A percentile compares a stretch with the other conserved stretches of the same genome.
phyloP scores from a whole-genome alignment of 1,140 invertebrate species.

The Lepeophtheirus salmonis region DNA sequence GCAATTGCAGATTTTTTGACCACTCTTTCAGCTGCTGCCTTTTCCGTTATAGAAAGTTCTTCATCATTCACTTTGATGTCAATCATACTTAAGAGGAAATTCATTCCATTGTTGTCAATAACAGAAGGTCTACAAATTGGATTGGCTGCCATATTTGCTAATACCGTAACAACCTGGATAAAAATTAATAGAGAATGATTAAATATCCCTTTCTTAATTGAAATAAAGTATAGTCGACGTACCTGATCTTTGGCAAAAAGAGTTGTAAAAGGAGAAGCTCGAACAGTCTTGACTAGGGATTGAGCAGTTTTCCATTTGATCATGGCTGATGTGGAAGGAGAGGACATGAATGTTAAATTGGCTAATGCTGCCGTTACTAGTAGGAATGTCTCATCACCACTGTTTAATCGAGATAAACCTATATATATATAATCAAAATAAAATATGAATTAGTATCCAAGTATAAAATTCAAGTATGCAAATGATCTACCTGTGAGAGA shows the following conservation, averaged over 20 bases:
- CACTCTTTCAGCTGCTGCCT: constrained; percentile 47
- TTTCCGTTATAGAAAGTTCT: constrained; percentile 29
- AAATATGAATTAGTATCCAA: not conserved
- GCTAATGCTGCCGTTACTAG: constrained; percentile 61
- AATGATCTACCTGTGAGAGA: constrained; percentile 36
- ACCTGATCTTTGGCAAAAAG: constrained; percentile 56
- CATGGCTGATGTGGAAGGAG: constrained; percentile 40
- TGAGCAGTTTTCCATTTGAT: constrained; percentile 33
- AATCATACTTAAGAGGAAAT: constrained; percentile 55
- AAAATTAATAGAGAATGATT: not conserved
- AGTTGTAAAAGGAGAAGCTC: constrained; percentile 25
- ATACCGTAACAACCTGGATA: constrained; percentile 39
- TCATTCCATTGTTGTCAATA: constrained; percentile 35
- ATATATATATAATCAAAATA: too few species aligned
- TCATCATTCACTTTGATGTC: constrained; percentile 33
- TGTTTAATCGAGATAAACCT: constrained; percentile 41
- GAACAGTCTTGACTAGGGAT: constrained; percentile 29
- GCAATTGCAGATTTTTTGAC: constrained; percentile 67
- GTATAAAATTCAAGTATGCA: not conserved
- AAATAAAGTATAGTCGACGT: not conserved
- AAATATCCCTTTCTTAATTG: too few species aligned
- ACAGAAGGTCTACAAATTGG: constrained; percentile 35
- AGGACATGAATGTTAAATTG: constrained; percentile 61
- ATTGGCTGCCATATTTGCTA: constrained; percentile 54
- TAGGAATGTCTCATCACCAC: constrained; percentile 53